Percentiles rank a stretch among this genome's conserved stretches.
These are phyloP conservation scores for Pampusana beccarii DNA, from an alignment of 2,113 vertebrate species.

Conservation along the genomic window DNA sequence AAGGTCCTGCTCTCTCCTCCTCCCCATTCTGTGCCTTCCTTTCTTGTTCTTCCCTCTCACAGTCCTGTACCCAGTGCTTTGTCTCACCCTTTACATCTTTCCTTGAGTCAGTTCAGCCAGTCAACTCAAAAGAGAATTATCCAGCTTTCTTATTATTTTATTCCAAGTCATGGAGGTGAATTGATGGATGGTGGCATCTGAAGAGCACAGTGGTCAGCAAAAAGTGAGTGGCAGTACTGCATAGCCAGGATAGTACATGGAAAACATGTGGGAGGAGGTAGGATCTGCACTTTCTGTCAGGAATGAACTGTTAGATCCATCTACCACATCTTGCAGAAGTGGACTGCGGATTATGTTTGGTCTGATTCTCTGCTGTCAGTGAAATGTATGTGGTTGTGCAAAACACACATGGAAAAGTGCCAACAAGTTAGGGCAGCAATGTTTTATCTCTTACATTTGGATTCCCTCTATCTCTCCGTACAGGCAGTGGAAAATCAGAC, in stretches of 20 bases:
- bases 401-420: background rate
- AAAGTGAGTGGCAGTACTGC: background rate
- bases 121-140: background rate
- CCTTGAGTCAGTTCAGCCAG: background rate
- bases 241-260: background rate
- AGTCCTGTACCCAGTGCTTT: background rate
- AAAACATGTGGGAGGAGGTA: background rate
- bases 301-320: background rate
- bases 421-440: accelerated
- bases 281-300: background rate
- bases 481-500: background rate
- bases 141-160: background rate
- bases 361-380: background rate
- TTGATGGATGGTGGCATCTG: background rate
- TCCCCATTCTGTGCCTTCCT: background rate
- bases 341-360: background rate
- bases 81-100: background rate
- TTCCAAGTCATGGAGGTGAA: background rate
- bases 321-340: background rate
- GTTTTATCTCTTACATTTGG: background rate
- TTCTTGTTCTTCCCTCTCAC: background rate
- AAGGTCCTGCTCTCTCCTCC: background rate
- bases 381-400: background rate
- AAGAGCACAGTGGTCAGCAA: background rate
- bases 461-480: background rate